phyloP scores from a whole-genome alignment of 2,888 invertebrate genomes.

The Eupeodes latifasciatus region DNA sequence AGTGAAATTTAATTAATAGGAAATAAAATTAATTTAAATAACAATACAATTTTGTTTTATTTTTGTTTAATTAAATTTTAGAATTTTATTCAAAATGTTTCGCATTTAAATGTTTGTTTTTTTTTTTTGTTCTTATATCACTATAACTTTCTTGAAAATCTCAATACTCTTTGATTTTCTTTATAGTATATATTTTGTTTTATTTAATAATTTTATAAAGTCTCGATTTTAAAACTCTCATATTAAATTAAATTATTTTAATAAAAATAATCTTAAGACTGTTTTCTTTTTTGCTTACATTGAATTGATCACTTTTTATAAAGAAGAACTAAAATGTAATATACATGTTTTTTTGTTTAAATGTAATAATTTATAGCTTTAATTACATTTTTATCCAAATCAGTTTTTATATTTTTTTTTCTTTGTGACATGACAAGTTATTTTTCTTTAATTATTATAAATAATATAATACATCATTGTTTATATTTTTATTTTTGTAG shows the following conservation, averaged over 20 bases:
- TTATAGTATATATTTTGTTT: not conserved
- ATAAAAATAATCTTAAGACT: slow-evolving; percentile 44
- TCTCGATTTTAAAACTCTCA: slow-evolving; percentile 31
- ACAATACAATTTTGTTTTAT: no score
- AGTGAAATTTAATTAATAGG: no score
- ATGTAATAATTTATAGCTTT: slow-evolving; percentile 18
- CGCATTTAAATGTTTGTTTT: slow-evolving; percentile 31
- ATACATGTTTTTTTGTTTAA: slow-evolving; percentile 35
- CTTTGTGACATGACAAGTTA: slow-evolving; percentile 62
- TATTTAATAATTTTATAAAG: slow-evolving; percentile 18
- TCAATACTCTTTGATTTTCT: slow-evolving; percentile 23
- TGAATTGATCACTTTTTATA: slow-evolving; percentile 45
- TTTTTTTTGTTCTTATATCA: slow-evolving; percentile 40
- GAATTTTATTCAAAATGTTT: slow-evolving; percentile 70
- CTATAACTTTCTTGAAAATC: slow-evolving; percentile 38
- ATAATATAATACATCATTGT: not conserved
- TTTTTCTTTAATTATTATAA: slow-evolving; percentile 22
- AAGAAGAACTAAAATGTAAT: slow-evolving; percentile 16
- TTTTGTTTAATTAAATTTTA: slow-evolving; percentile 55
- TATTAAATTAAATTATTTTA: slow-evolving; percentile 33
- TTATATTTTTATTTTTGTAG: slow-evolving; percentile 33
- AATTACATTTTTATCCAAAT: slow-evolving; percentile 15
- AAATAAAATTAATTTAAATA: no score
- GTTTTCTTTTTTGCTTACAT: slow-evolving; percentile 9
- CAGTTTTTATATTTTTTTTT: not conserved